These are phyloP conservation scores for Mormyrops attenuatus DNA, from an alignment of 2,797 vertebrate species.

Conservation along the genomic window DNA sequence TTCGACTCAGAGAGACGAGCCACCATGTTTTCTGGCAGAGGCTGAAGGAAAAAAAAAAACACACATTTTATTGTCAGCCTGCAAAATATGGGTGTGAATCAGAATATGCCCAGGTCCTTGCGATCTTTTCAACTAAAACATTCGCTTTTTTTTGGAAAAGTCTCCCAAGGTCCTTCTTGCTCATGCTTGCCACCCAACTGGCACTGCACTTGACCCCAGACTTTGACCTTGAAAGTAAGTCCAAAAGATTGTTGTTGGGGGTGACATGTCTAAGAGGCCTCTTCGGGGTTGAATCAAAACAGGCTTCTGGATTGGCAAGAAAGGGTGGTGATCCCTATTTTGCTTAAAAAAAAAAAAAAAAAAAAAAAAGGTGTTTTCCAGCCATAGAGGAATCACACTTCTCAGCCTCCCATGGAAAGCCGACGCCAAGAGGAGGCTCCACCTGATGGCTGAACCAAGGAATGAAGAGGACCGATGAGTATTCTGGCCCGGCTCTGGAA, in stretches of 20 bases:
- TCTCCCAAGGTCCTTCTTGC: neutral
- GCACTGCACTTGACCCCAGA: neutral
- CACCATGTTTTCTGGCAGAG: slow-evolving; percentile 84
- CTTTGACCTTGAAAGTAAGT: neutral
- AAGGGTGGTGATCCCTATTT: neutral
- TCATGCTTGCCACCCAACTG: neutral
- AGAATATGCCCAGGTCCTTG: neutral
- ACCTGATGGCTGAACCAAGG: neutral
- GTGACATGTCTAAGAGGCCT: neutral
- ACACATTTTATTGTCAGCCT: neutral
- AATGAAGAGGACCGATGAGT: neutral
- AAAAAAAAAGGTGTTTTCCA: neutral
- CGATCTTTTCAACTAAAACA: neutral
- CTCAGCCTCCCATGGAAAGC: neutral
- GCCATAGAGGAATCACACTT: neutral
- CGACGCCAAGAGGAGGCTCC: neutral
- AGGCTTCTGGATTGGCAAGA: neutral
- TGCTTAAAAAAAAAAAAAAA: neutral
- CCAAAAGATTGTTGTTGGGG: neutral
- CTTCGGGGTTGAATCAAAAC: neutral
- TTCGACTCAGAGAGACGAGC: slow-evolving; percentile 91
- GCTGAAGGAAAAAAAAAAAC: slow-evolving; percentile 51
- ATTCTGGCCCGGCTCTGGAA: neutral
- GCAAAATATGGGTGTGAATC: neutral
- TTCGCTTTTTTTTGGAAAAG: neutral